Evolutionary conservation across 92 coral and sea anemone genomes (phyloP).

Genomic region (Plumapathes pennacea): DNA sequence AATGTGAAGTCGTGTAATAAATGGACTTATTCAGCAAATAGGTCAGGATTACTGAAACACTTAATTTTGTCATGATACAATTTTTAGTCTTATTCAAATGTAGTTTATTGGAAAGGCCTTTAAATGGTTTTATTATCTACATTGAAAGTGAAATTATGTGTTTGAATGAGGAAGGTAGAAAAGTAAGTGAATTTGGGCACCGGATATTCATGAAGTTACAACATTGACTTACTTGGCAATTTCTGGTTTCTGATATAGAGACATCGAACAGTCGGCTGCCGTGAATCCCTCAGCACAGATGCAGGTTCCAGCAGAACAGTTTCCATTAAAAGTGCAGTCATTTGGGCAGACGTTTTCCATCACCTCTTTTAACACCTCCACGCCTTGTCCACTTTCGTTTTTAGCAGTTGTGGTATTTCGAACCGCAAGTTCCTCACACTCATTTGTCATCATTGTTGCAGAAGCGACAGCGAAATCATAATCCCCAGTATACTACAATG

Average conservation of each 20-base stretch:
- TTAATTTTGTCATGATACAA: too few relatives aligned
- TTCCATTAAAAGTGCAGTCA: conserved; percentile 58
- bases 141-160: too few relatives aligned
- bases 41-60: too few relatives aligned
- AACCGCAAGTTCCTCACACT: conserved; percentile 18
- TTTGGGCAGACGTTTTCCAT: conserved; percentile 44
- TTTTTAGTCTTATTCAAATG: too few relatives aligned
- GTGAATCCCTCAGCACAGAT: conserved; percentile 49
- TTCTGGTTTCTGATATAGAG: conserved; percentile 29
- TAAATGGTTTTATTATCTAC: too few relatives aligned
- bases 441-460: conserved; percentile 18
- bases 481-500: conserved; percentile 30
- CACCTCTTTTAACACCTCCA: conserved; percentile 9
- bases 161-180: too few relatives aligned
- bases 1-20: too few relatives aligned
- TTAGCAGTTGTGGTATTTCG: conserved; percentile 10
- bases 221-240: conserved; percentile 18
- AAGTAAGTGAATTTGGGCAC: too few relatives aligned
- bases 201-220: too few relatives aligned
- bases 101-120: too few relatives aligned
- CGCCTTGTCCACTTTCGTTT: conserved; percentile 2
- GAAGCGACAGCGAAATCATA: conserved; percentile 23
- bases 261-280: conserved; percentile 55
- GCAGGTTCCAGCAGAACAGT: conserved; percentile 49
- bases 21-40: too few relatives aligned